Percentiles rank a stretch among this genome's conserved stretches.
Conservation (phyloP, 2,888 invertebrate genomes). For the Drosophila niveifrons region DNA sequence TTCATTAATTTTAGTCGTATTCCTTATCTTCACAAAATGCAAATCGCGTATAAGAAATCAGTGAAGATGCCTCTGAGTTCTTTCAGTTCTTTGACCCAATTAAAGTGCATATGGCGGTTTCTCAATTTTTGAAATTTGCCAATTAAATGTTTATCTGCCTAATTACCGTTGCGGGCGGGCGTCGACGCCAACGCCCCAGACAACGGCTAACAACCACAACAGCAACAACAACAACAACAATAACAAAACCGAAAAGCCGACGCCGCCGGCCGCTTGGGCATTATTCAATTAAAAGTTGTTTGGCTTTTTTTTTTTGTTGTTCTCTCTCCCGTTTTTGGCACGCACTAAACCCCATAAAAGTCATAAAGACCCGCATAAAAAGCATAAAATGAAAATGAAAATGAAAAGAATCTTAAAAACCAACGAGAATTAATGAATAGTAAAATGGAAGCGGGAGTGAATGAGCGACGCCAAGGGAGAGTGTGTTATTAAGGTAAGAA, state of each 20-base stretch:
- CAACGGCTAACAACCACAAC: conserved; percentile 13
- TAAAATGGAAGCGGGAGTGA: conserved; percentile 22
- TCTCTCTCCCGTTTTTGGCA: conserved; percentile 80
- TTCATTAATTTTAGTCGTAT: conserved; percentile 1
- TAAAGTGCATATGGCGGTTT: conserved; percentile 66
- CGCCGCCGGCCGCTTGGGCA: conserved; percentile 63
- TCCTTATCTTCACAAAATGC: neutral
- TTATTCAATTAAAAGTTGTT: conserved; percentile 84
- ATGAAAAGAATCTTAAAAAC: conserved; percentile 82
- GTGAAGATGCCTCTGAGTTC: conserved; percentile 6
- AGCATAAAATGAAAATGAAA: conserved; percentile 84
- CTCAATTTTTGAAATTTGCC: conserved; percentile 72
- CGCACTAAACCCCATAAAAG: conserved; percentile 85
- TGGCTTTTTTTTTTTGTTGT: conserved; percentile 10
- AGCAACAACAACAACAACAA: conserved; percentile 29
- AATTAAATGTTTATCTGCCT: conserved; percentile 79
- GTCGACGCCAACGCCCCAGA: conserved; percentile 69
- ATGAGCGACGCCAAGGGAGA: neutral
- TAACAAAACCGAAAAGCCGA: conserved; percentile 53
- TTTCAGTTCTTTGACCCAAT: conserved; percentile 64
- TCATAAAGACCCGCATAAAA: conserved; percentile 85
- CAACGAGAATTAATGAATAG: conserved; percentile 63
- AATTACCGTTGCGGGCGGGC: conserved; percentile 67
- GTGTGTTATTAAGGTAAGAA: conserved; percentile 10
- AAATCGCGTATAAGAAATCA: conserved; percentile 7